Evolutionary conservation across 2,888 invertebrate genomes (phyloP).

Genomic region (Criorhina ranunculi): DNA sequence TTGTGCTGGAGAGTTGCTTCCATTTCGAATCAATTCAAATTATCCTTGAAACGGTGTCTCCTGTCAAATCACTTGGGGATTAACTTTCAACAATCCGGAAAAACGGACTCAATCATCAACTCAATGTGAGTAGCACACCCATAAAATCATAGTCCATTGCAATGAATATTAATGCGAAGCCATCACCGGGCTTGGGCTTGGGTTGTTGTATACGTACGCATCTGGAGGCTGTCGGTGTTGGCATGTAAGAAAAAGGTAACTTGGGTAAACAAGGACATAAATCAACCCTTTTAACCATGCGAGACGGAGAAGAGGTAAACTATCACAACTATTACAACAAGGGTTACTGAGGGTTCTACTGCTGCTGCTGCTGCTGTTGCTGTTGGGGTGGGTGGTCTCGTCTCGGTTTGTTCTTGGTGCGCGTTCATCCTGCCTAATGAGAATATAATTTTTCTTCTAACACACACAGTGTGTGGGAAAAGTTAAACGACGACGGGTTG

Average conservation of each 20-base stretch:
- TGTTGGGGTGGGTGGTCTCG: not conserved
- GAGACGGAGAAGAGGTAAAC: slow-evolving; percentile 51
- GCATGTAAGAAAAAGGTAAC: slow-evolving; percentile 46
- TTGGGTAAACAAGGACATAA: slow-evolving; percentile 69
- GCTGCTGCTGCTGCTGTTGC: too few species aligned
- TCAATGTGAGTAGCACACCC: slow-evolving; percentile 67
- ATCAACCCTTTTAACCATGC: slow-evolving; percentile 71
- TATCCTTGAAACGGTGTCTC: slow-evolving; percentile 51
- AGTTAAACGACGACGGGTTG: not conserved
- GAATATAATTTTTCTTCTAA: slow-evolving; percentile 59
- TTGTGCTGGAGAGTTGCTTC: slow-evolving; percentile 1
- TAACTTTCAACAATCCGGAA: slow-evolving; percentile 75
- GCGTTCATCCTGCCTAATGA: slow-evolving; percentile 66
- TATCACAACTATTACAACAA: slow-evolving; percentile 62
- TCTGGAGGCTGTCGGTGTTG: slow-evolving; percentile 27
- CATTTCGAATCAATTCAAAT: slow-evolving; percentile 73
- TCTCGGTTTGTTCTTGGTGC: slow-evolving; percentile 13
- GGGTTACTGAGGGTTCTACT: slow-evolving; percentile 38
- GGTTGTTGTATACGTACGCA: slow-evolving; percentile 20
- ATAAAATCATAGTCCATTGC: slow-evolving; percentile 78
- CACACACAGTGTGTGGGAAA: slow-evolving; percentile 28
- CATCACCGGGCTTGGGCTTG: slow-evolving; percentile 79
- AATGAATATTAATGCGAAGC: slow-evolving; percentile 85
- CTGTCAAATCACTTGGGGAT: slow-evolving; percentile 68
- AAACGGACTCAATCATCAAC: slow-evolving; percentile 75